A percentile compares a stretch with the other conserved stretches of the same genome.
Evolutionary conservation across 2,888 invertebrate genomes (phyloP).

Genomic region (Leptinotarsa peninsularis): DNA sequence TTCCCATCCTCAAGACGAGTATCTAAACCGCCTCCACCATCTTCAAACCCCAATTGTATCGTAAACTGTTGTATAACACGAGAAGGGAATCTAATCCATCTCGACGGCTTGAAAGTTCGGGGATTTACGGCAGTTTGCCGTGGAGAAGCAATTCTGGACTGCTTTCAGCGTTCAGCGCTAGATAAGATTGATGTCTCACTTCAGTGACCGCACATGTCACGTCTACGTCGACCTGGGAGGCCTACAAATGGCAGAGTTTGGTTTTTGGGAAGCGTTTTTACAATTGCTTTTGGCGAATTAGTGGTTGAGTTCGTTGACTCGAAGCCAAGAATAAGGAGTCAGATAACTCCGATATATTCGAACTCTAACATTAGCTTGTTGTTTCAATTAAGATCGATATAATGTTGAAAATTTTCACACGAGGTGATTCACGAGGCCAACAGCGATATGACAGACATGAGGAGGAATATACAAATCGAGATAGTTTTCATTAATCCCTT

Average conservation of each 20-base stretch:
- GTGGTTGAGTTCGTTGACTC: not conserved
- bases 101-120: conserved; percentile 58
- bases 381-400: too few species aligned
- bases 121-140: conserved; percentile 57
- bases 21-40: conserved; percentile 7
- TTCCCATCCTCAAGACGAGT: not conserved
- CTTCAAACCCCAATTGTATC: conserved; percentile 57
- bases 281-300: not conserved
- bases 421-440: too few species aligned
- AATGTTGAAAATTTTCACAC: too few species aligned
- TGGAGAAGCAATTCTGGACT: conserved; percentile 57
- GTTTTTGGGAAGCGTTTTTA: not conserved
- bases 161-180: conserved; percentile 38
- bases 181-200: conserved; percentile 62
- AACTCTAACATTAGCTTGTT: too few species aligned
- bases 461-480: too few species aligned
- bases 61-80: conserved; percentile 62
- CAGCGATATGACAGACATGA: too few species aligned
- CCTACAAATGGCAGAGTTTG: not conserved
- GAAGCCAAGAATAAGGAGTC: too few species aligned
- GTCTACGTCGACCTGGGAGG: conserved; percentile 30
- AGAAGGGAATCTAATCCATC: conserved; percentile 62
- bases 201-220: conserved; percentile 59
- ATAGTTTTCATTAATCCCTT: too few species aligned
- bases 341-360: too few species aligned